Evolutionary conservation across 1,140 invertebrate species (phyloP).

Genomic region (Muscidifurax raptorellus): DNA sequence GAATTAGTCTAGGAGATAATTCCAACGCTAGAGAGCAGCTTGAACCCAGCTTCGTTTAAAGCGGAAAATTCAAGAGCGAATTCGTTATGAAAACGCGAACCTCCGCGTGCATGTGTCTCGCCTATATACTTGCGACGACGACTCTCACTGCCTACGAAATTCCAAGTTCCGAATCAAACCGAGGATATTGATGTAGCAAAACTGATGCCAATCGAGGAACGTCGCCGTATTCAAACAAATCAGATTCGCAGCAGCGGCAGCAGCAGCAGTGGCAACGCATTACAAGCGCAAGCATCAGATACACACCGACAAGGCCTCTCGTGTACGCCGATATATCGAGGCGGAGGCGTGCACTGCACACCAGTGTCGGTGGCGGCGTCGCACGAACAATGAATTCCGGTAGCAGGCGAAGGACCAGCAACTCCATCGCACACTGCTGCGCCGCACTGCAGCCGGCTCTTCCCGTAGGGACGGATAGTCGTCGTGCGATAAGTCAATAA

Average conservation of each 20-base stretch:
- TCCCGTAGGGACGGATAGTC: conserved; percentile 57
- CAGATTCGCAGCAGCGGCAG: not conserved
- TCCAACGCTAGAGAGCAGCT: not conserved
- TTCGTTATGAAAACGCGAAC: conserved; percentile 17
- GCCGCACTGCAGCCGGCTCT: not conserved
- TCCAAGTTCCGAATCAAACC: not conserved
- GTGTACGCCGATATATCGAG: not conserved
- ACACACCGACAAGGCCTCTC: not conserved
- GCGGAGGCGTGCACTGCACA: not conserved
- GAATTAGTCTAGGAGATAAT: not conserved
- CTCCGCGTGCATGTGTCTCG: not conserved
- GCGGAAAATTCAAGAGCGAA: not conserved
- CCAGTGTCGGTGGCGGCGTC: not conserved
- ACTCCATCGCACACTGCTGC: not conserved
- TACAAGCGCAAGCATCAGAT: not conserved
- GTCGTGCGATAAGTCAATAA: conserved; percentile 67
- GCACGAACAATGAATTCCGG: conserved; percentile 25
- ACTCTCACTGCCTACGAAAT: not conserved
- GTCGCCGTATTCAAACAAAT: not conserved
- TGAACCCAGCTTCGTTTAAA: not conserved
- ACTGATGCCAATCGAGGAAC: not conserved
- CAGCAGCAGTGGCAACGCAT: not conserved
- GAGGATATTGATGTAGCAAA: not conserved
- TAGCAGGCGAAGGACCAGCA: not conserved
- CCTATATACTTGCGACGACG: not conserved